A percentile compares a stretch with the other conserved stretches of the same genome.
Conservation (phyloP, 2,888 invertebrate species). For the Macrophya annulata region DNA sequence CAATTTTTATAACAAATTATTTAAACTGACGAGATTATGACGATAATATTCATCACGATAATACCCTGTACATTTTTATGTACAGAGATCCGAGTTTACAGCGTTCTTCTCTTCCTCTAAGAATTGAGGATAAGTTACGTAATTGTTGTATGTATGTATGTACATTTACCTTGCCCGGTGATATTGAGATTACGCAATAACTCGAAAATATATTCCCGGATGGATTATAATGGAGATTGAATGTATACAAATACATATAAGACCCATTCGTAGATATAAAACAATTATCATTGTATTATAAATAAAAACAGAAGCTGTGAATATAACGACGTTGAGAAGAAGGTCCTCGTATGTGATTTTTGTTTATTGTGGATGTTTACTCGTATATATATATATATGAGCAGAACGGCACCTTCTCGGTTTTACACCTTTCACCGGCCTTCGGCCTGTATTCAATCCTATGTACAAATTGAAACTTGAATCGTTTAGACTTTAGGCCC, state of each 20-base stretch:
- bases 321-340: background rate
- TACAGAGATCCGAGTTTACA: background rate
- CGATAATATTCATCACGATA: background rate
- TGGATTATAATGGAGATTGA: background rate
- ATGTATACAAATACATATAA: background rate
- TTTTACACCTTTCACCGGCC: slow-evolving; percentile 49
- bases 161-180: slow-evolving; percentile 30
- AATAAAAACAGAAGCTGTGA: background rate
- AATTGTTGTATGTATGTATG: background rate
- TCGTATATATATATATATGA: too few relatives aligned
- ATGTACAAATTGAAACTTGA: slow-evolving; percentile 23
- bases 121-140: slow-evolving; percentile 2
- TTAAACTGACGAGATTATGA: background rate
- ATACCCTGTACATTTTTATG: slow-evolving; percentile 18
- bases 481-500: slow-evolving; percentile 3
- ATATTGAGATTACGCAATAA: slow-evolving; percentile 36
- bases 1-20: background rate
- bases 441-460: slow-evolving; percentile 40
- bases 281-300: background rate
- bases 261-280: background rate
- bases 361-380: background rate
- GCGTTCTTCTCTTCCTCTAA: background rate
- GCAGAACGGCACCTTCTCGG: slow-evolving; percentile 20
- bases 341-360: background rate
- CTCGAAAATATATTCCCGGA: slow-evolving; percentile 3